Conservation (phyloP, 2,888 invertebrate genomes). For the Noctua fimbriata region DNA sequence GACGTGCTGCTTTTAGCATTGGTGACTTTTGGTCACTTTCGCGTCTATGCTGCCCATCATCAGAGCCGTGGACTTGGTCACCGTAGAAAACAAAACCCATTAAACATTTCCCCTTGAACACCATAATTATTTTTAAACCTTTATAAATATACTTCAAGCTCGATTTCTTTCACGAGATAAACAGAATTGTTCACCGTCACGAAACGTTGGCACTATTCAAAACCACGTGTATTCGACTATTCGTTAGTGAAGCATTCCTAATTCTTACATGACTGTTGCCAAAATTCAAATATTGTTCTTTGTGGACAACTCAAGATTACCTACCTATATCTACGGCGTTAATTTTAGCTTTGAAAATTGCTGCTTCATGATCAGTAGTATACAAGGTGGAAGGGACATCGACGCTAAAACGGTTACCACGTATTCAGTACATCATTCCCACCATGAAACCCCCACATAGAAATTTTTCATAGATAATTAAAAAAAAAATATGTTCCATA, state of each 20-base stretch:
- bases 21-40: background rate
- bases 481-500: too few species aligned
- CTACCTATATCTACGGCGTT: background rate
- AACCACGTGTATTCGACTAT: constrained; percentile 56
- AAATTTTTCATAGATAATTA: too few species aligned
- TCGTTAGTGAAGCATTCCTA: constrained; percentile 18
- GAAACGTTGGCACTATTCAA: constrained; percentile 49
- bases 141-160: constrained; percentile 31
- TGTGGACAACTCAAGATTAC: constrained; percentile 1
- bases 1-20: background rate
- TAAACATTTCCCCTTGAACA: background rate
- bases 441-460: too few species aligned
- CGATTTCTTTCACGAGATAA: constrained; percentile 33
- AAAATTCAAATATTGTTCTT: constrained; percentile 28
- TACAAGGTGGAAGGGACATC: too few species aligned
- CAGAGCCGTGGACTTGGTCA: background rate
- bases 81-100: background rate
- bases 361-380: background rate
- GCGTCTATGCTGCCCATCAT: background rate
- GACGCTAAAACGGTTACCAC: too few species aligned
- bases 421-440: too few species aligned
- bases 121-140: constrained; percentile 14
- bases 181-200: constrained; percentile 33
- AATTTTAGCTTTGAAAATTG: background rate
- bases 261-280: constrained; percentile 38